These are phyloP conservation scores for Trichogramma dendrolimi DNA, from an alignment of 2,888 invertebrate genomes.

Conservation along the genomic window DNA sequence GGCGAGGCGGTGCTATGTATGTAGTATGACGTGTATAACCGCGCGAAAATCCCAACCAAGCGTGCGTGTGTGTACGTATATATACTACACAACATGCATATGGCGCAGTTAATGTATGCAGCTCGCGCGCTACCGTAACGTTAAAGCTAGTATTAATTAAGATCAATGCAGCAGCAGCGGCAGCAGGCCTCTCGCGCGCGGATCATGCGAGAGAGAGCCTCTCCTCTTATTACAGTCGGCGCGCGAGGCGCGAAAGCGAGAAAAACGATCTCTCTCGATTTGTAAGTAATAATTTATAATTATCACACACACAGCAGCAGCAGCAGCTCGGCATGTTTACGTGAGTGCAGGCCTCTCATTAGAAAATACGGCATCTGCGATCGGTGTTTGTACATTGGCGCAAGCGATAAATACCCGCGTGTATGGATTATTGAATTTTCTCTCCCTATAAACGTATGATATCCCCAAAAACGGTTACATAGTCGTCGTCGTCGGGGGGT, in stretches of 20 bases:
- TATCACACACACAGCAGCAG: constrained; percentile 21
- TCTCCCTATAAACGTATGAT: no score
- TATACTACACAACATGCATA: not conserved
- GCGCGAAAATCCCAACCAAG: not conserved
- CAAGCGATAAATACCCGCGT: not conserved
- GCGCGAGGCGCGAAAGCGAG: constrained; percentile 6
- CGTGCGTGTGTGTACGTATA: constrained; percentile 1
- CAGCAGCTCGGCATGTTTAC: not conserved
- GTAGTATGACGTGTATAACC: not conserved
- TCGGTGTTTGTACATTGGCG: constrained; percentile 8
- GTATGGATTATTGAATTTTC: no score
- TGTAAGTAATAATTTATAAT: constrained; percentile 31
- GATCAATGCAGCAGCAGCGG: constrained; percentile 18
- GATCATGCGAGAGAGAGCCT: constrained; percentile 1
- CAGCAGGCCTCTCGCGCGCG: not conserved
- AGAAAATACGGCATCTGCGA: constrained; percentile 18
- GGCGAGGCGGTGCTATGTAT: not conserved
- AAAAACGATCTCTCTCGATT: constrained; percentile 17
- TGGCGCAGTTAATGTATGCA: not conserved
- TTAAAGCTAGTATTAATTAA: constrained; percentile 28
- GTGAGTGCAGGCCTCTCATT: not conserved
- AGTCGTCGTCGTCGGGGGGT: no score
- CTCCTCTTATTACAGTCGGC: no score
- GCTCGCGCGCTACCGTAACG: constrained; percentile 8
- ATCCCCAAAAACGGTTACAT: no score